Percentiles rank a stretch among this genome's conserved stretches.
Conservation (phyloP, 2,113 vertebrate genomes). For the Thermophis baileyi region DNA sequence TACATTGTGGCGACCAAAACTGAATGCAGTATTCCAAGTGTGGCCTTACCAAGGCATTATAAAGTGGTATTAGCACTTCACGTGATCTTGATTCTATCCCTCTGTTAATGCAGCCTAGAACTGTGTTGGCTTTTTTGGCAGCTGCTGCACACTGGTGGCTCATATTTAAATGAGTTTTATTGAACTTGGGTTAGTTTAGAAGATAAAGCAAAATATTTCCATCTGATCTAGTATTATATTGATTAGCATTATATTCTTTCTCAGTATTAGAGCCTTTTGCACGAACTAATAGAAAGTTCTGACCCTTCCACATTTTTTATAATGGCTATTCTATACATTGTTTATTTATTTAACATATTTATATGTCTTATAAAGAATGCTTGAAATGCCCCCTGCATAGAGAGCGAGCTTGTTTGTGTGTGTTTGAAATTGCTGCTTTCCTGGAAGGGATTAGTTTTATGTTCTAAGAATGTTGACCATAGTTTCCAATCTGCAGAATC, state of each 20-base stretch:
- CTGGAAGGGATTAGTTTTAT: background rate
- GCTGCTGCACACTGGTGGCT: no score
- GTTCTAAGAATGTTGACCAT: background rate
- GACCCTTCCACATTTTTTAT: background rate
- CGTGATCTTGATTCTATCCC: no score
- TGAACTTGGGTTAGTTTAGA: background rate
- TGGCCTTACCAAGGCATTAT: no score
- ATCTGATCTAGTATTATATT: background rate
- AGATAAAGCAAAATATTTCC: background rate
- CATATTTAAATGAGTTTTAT: no score
- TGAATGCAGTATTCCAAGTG: no score
- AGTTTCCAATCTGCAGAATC: background rate
- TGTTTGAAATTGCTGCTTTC: background rate
- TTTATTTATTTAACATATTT: background rate
- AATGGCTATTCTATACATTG: background rate
- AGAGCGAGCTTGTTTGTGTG: background rate
- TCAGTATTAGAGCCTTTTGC: background rate
- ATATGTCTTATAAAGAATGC: background rate
- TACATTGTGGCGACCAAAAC: no score
- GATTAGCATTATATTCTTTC: background rate
- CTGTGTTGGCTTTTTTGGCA: no score
- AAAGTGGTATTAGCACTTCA: no score
- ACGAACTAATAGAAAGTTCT: background rate
- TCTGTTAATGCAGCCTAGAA: no score
- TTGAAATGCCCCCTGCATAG: background rate